Conservation (phyloP, 2,797 vertebrate species). For the Pelochelys cantorii region DNA sequence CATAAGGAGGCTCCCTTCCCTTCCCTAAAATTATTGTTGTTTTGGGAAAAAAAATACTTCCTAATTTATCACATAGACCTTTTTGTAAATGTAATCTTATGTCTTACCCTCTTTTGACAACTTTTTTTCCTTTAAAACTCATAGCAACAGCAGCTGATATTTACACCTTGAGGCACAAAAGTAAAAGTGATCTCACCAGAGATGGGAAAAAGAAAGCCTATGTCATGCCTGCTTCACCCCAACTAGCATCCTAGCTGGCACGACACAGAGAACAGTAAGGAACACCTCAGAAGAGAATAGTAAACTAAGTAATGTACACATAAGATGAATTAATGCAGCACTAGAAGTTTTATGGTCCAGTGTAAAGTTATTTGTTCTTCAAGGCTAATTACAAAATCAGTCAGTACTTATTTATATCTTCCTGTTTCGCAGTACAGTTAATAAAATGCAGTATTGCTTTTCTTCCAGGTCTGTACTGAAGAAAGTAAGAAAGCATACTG, state of each 20-base stretch:
- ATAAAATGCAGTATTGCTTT: constrained; percentile 30
- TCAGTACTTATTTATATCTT: constrained; percentile 35
- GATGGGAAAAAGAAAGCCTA: constrained; percentile 48
- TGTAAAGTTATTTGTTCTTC: constrained; percentile 43
- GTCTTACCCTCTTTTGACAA: constrained; percentile 56
- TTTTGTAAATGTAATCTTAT: constrained; percentile 5
- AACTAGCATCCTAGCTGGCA: constrained; percentile 64
- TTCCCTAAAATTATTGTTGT: constrained; percentile 25
- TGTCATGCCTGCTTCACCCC: constrained; percentile 62
- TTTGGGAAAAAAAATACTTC: constrained; percentile 56
- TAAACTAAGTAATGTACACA: constrained; percentile 34
- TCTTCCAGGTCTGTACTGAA: constrained; percentile 31
- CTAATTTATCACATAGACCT: constrained; percentile 52
- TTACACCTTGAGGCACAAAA: constrained; percentile 38
- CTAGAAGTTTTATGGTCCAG: constrained; percentile 25
- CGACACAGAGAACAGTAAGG: neutral
- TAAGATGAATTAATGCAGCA: constrained; percentile 45
- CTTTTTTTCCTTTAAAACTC: constrained; percentile 40
- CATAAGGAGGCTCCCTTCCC: neutral
- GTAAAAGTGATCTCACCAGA: neutral
- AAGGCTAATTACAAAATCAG: constrained; percentile 44
- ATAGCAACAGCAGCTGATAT: constrained; percentile 30
- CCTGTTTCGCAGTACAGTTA: constrained; percentile 50
- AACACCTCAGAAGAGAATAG: constrained; percentile 37
- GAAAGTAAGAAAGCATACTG: neutral